Percentiles rank a stretch among this genome's conserved stretches.
Evolutionary conservation across 37 sponge, comb jelly and placozoan species (phyloP).

Genomic region (Bolinopsis microptera): DNA sequence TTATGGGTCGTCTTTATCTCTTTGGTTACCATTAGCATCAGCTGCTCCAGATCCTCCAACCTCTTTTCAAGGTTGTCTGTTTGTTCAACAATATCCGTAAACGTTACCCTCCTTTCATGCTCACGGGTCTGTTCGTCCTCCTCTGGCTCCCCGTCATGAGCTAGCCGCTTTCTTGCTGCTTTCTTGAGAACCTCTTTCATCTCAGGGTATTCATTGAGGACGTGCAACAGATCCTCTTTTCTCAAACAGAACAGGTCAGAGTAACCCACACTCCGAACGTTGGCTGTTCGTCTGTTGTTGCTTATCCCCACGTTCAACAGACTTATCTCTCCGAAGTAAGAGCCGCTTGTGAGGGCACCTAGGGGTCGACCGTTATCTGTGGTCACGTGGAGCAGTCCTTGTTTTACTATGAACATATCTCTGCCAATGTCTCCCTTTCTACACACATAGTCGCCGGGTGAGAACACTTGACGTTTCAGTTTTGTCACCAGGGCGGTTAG

Average conservation of each 20-base stretch:
- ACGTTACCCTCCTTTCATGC: neutral
- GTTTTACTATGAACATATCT: conserved; percentile 95
- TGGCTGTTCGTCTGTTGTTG: conserved; percentile 88
- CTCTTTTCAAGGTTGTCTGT: neutral
- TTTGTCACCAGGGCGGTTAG: conserved; percentile 89
- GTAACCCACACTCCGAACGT: conserved; percentile 88
- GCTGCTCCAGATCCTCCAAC: conserved; percentile 44
- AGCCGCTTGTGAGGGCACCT: conserved; percentile 80
- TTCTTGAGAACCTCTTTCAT: conserved; percentile 83
- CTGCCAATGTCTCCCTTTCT: conserved; percentile 94
- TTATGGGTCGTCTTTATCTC: conserved; percentile 40
- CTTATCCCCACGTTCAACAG: conserved; percentile 80
- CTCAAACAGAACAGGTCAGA: conserved; percentile 86
- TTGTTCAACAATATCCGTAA: conserved; percentile 42
- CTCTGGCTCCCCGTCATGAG: neutral
- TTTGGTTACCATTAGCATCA: neutral
- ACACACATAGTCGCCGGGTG: conserved; percentile 94
- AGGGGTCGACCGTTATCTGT: conserved; percentile 49
- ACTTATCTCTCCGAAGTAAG: conserved; percentile 96
- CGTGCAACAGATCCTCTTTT: conserved; percentile 87
- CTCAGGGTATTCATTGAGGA: conserved; percentile 87
- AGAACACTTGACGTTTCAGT: conserved; percentile 85
- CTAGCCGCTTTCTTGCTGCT: conserved; percentile 42
- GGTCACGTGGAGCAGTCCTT: conserved; percentile 66
- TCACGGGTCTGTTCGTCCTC: neutral